Evolutionary conservation across 2,113 vertebrate species (phyloP).

Genomic region (Martes martes): DNA sequence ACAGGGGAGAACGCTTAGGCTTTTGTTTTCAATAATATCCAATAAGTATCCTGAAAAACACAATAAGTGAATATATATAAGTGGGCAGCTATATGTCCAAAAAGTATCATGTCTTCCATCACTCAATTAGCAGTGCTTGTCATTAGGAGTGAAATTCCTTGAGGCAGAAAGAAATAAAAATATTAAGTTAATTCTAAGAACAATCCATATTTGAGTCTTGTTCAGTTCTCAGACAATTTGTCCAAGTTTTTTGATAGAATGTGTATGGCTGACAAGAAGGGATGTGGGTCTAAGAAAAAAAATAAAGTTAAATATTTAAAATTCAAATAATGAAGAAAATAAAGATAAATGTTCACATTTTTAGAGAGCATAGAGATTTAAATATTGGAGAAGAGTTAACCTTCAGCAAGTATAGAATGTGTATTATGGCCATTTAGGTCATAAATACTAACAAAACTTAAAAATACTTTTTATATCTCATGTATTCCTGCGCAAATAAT

Average conservation of each 20-base stretch:
- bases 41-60: background rate
- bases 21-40: background rate
- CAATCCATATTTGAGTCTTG: background rate
- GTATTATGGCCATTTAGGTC: background rate
- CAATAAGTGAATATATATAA: background rate
- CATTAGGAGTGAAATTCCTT: background rate
- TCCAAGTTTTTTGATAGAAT: background rate
- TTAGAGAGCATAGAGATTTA: background rate
- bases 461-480: background rate
- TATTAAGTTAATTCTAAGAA: background rate
- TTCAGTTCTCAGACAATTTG: background rate
- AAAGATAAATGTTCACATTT: background rate
- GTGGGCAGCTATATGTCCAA: rapidly evolving
- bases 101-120: background rate
- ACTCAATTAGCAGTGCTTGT: background rate
- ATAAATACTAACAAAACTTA: background rate
- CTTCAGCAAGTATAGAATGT: background rate
- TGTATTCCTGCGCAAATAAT: background rate
- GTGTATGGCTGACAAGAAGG: background rate
- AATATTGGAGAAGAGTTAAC: background rate
- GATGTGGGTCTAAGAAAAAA: background rate
- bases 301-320: background rate
- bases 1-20: background rate
- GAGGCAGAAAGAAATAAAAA: background rate
- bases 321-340: background rate